Evolutionary conservation across 2,113 vertebrate genomes (phyloP), one percentile per base, ranked within the genome.

Genomic region (Peromyscus leucopus): DNA sequence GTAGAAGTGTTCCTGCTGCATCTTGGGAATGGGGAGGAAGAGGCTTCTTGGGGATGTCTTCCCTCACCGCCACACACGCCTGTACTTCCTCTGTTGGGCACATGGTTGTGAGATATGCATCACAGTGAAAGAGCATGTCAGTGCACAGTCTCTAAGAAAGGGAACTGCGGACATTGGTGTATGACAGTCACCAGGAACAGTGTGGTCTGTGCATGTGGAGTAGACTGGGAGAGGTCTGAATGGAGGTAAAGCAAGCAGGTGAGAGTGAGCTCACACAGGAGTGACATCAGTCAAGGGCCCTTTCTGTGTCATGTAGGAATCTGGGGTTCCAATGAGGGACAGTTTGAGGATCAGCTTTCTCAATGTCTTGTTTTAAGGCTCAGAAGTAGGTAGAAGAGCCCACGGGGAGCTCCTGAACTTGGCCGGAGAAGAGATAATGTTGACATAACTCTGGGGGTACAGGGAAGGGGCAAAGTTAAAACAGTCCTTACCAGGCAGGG

Each of bases 401-500:
- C 4, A 46, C 65, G 75, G 57, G 9, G 59, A 51, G 2, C 2
- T 75, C 12, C 21, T 79, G 42, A 22, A 10, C 4, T 36, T 61
- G 55, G 17, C 7, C 17, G 12, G 36, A 17, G 17, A 57, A 61
- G 48, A 72, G 85, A 75, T 12, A 24, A 13, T 2, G 0, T 7
- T 48, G 36, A 59, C 33, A 33, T 36, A 51, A 8, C 12, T 16
- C 1, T 4, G 21, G 24, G 19, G 26, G 5, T 51, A 51, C 51
- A 51, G 51, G 51, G 51, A 51, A 51, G 22, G 16, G 9, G 28
- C 11, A 67, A 33, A 6, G 15, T 26, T 36, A 36, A 28, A 72
- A 11, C 0, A 33, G 36, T 28, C 31, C 7, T 28, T 26, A 1
- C 0, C n/a, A 55, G 65, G 63, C 39, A 13, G 28, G 1, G 0